A percentile compares a stretch with the other conserved stretches of the same genome.
phyloP scores from a whole-genome alignment of 2,113 vertebrate genomes.

The Bufo bufo region DNA sequence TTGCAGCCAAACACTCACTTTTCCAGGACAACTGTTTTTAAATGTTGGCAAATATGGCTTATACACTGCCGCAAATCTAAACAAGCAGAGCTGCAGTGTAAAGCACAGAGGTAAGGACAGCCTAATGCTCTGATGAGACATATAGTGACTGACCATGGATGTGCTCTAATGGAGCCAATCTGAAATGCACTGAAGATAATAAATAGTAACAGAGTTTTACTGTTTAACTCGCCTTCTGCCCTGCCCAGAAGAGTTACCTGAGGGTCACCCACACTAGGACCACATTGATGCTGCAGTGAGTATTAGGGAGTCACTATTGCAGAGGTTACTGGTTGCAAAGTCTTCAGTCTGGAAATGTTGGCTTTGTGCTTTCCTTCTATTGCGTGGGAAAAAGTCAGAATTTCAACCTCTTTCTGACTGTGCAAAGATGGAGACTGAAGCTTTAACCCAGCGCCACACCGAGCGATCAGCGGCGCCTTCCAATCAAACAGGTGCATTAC shows the following conservation, averaged over 20 bases:
- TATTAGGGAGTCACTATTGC: background rate
- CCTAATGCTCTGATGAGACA: too few species aligned
- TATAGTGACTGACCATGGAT: too few species aligned
- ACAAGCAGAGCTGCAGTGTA: too few species aligned
- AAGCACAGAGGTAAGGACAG: too few species aligned
- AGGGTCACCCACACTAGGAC: background rate
- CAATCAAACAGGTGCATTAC: slow-evolving; percentile 12
- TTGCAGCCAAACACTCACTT: too few species aligned
- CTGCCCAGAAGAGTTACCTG: background rate
- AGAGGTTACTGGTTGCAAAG: background rate
- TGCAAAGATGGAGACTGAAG: slow-evolving; percentile 9
- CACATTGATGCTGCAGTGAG: background rate
- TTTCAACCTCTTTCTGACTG: slow-evolving; percentile 22
- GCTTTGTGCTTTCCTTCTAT: background rate
- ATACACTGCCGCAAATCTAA: too few species aligned
- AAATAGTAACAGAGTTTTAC: background rate
- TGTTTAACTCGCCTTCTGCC: background rate
- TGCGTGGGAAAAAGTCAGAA: slow-evolving; percentile 46
- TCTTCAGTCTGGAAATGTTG: background rate
- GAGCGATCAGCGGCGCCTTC: background rate
- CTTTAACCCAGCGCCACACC: slow-evolving; percentile 39
- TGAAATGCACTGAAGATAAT: background rate
- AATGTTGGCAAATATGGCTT: too few species aligned
- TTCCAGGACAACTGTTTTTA: too few species aligned
- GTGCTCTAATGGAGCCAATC: too few species aligned